Evolutionary conservation across 2,113 vertebrate species (phyloP).

Genomic region (Grammomys dolichurus): DNA sequence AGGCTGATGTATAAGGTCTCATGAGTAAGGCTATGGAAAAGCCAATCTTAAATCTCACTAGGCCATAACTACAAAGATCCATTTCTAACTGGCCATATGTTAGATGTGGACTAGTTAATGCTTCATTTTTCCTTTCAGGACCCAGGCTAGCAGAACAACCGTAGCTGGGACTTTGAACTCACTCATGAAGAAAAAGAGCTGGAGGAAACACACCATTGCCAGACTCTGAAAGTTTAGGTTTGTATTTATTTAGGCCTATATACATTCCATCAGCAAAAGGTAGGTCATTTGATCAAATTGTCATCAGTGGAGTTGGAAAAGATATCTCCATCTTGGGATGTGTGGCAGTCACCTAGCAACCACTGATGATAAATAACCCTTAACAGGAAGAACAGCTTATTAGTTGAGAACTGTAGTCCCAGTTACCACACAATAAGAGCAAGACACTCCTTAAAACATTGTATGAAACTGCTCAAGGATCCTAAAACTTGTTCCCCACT

Average conservation of each 20-base stretch:
- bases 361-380: background rate
- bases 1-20: background rate
- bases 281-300: background rate
- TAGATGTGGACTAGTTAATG: background rate
- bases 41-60: background rate
- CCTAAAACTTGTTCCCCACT: background rate
- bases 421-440: background rate
- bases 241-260: background rate
- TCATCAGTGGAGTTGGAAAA: background rate
- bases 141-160: background rate
- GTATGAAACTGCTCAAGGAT: background rate
- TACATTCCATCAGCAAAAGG: background rate
- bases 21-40: background rate
- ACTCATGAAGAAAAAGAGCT: background rate
- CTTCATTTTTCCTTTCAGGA: background rate
- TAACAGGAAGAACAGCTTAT: slow-evolving; percentile 7
- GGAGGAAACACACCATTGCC: background rate
- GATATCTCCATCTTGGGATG: background rate
- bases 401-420: background rate
- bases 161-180: background rate
- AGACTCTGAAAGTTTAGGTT: background rate
- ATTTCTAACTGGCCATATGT: slow-evolving; percentile 7
- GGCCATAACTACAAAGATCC: background rate
- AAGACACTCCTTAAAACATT: background rate
- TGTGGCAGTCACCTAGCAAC: background rate